These are phyloP conservation scores for Centruroides sculpturatus DNA, from an alignment of 1,140 invertebrate genomes.

Conservation along the genomic window DNA sequence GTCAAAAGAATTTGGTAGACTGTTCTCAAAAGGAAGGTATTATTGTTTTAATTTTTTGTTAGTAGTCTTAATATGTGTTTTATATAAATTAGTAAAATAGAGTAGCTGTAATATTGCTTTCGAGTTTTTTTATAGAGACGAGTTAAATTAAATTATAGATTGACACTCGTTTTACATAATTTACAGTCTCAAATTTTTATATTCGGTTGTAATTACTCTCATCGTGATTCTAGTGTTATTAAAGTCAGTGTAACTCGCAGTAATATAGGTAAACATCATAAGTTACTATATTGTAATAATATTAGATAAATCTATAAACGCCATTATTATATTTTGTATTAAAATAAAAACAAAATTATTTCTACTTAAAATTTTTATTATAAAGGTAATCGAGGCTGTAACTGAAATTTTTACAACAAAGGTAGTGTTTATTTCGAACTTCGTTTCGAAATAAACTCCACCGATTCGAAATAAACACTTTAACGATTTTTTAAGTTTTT, in stretches of 20 bases:
- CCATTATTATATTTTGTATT: too few relatives aligned
- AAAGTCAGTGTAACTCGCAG: too few relatives aligned
- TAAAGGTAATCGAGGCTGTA: slow-evolving; percentile 82
- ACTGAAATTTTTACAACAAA: slow-evolving; percentile 23
- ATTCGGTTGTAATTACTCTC: neutral
- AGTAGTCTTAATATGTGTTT: neutral
- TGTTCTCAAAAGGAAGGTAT: slow-evolving; percentile 68
- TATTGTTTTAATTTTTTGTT: neutral
- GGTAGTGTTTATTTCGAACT: slow-evolving; percentile 49
- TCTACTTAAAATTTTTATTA: too few relatives aligned
- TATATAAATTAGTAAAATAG: neutral
- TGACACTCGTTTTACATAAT: neutral
- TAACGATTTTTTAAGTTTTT: slow-evolving; percentile 37
- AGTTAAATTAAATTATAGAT: too few relatives aligned
- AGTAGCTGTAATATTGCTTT: too few relatives aligned
- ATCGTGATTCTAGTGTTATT: too few relatives aligned
- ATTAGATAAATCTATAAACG: too few relatives aligned
- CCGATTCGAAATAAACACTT: too few relatives aligned
- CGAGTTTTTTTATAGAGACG: too few relatives aligned
- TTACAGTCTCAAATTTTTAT: neutral
- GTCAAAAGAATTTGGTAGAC: slow-evolving; percentile 95
- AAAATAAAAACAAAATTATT: too few relatives aligned
- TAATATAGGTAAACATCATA: too few relatives aligned
- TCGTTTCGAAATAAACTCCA: slow-evolving; percentile 49
- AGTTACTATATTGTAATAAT: too few relatives aligned